phyloP scores from a whole-genome alignment of 2,888 invertebrate species.

The Leptopilina syphax region DNA sequence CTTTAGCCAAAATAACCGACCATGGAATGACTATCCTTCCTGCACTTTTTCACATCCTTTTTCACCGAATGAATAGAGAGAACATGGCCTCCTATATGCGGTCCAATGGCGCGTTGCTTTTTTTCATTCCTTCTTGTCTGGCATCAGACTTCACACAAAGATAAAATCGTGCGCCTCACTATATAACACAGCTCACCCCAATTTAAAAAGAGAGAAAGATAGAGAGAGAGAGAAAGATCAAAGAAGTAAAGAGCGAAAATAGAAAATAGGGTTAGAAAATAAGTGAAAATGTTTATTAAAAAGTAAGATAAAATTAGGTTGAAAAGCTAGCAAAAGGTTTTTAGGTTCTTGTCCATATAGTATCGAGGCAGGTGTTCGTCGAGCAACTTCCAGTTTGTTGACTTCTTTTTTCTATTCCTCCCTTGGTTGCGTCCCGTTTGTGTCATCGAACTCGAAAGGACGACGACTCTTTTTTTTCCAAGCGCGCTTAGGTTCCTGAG shows the following conservation, averaged over 20 bases:
- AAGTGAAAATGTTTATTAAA: not conserved
- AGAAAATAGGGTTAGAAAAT: not conserved
- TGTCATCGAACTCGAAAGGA: slow-evolving; percentile 40
- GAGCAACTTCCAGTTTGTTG: slow-evolving; percentile 35
- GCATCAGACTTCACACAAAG: slow-evolving; percentile 29
- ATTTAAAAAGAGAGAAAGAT: not conserved
- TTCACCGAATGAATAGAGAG: slow-evolving; percentile 25
- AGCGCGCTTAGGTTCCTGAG: slow-evolving; percentile 33
- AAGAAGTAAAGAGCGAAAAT: not conserved
- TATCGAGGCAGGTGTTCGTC: slow-evolving; percentile 19
- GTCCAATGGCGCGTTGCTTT: slow-evolving; percentile 14
- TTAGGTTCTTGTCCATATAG: slow-evolving; percentile 24
- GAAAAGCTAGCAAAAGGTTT: not conserved
- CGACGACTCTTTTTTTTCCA: slow-evolving; percentile 21
- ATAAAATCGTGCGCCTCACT: slow-evolving; percentile 32
- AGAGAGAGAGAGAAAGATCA: not conserved
- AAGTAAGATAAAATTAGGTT: not conserved
- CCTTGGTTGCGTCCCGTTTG: slow-evolving; percentile 26
- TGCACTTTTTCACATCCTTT: slow-evolving; percentile 25
- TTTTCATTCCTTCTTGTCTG: slow-evolving; percentile 38
- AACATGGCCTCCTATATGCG: slow-evolving; percentile 9
- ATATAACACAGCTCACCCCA: slow-evolving; percentile 5
- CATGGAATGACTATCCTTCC: slow-evolving; percentile 28
- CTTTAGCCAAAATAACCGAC: slow-evolving; percentile 29
- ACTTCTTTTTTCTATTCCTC: slow-evolving; percentile 36